phyloP scores from a whole-genome alignment of 2,113 vertebrate species.

The Martes martes region DNA sequence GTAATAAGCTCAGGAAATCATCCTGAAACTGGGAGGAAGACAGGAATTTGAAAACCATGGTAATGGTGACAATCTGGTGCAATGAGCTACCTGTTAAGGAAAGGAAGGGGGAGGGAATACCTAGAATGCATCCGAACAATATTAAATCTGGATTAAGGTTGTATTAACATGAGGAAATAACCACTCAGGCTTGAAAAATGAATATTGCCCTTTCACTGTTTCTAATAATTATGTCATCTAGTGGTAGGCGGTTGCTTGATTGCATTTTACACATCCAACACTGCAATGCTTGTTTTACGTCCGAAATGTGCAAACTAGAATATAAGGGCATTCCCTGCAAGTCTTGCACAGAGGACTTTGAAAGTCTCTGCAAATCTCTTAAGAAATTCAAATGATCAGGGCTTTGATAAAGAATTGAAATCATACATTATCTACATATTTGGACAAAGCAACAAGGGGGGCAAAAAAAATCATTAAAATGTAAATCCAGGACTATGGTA shows the following conservation, averaged over 20 bases:
- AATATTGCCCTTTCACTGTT: conserved; percentile 47
- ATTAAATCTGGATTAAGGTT: conserved; percentile 18
- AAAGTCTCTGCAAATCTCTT: neutral
- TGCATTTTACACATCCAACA: conserved; percentile 21
- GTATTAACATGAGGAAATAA: conserved; percentile 37
- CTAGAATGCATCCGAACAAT: neutral
- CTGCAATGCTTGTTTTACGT: neutral
- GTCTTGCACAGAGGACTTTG: neutral
- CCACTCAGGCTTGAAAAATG: conserved; percentile 45
- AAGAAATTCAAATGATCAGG: neutral
- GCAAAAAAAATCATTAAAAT: neutral
- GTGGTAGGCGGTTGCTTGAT: neutral
- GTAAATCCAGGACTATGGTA: neutral
- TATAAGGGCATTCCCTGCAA: neutral
- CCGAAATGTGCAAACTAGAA: neutral
- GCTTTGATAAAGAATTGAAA: conserved; percentile 19
- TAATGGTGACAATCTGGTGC: neutral
- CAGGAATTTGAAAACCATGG: neutral
- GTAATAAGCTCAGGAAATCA: conserved; percentile 3
- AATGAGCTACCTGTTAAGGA: neutral
- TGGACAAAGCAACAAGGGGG: neutral
- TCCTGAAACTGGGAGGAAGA: neutral
- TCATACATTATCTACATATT: neutral
- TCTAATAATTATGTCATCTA: conserved; percentile 32
- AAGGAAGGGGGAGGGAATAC: neutral